phyloP scores from a whole-genome alignment of 2,113 vertebrate genomes.

The Ia io region DNA sequence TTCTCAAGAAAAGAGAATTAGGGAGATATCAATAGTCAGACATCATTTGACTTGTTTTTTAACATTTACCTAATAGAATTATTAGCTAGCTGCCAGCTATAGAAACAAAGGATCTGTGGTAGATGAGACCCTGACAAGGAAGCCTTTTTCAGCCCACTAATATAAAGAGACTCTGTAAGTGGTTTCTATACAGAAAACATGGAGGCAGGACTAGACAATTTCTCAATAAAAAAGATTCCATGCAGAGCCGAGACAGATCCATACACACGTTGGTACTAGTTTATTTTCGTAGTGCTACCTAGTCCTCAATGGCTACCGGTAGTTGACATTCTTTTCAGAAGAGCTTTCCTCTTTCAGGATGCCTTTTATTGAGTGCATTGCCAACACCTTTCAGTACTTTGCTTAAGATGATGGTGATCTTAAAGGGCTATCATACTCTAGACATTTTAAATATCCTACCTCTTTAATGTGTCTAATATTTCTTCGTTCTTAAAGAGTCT shows the following conservation, averaged over 20 bases:
- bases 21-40: not conserved
- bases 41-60: not conserved
- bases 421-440: not conserved
- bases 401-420: not conserved
- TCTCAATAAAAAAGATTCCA: not conserved
- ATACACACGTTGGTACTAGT: not conserved
- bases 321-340: not conserved
- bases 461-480: constrained; percentile 29
- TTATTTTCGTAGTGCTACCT: not conserved
- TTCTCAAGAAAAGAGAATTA: constrained; percentile 15
- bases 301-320: not conserved
- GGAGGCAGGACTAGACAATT: not conserved
- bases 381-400: not conserved
- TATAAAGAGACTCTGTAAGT: not conserved
- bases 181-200: not conserved
- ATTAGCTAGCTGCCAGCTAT: not conserved
- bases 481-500: constrained; percentile 29
- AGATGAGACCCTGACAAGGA: not conserved
- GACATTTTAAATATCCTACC: constrained; percentile 27
- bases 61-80: constrained; percentile 20
- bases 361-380: not conserved
- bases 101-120: not conserved
- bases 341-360: not conserved
- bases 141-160: not conserved
- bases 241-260: not conserved